Percentiles rank a stretch among this genome's conserved stretches.
Conservation (phyloP, 2,888 invertebrate genomes). For the Heliconius cydno region DNA sequence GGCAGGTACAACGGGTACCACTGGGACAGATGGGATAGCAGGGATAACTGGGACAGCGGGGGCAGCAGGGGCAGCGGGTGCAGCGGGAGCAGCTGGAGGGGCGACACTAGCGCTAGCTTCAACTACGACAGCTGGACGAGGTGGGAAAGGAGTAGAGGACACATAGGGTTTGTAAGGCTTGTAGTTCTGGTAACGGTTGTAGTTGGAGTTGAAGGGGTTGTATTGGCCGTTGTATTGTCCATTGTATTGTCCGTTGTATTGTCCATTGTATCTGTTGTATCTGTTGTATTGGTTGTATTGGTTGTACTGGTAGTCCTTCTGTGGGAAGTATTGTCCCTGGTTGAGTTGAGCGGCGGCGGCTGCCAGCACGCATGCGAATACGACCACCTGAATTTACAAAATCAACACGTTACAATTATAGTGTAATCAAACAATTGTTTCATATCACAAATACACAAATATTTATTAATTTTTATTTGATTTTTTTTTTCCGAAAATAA, state of each 20-base stretch:
- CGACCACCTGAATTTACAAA: conserved; percentile 50
- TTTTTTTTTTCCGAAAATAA: conserved; percentile 35
- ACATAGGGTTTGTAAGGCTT: conserved; percentile 46
- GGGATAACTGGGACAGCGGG: conserved; percentile 18
- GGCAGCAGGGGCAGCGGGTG: background rate
- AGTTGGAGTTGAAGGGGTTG: conserved; percentile 44
- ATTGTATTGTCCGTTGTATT: conserved; percentile 39
- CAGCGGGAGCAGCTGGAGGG: conserved; percentile 51
- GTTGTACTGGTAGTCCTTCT: conserved; percentile 44
- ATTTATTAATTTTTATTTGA: conserved; percentile 23
- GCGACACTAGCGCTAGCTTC: conserved; percentile 48
- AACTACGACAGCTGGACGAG: conserved; percentile 42
- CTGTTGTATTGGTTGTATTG: conserved; percentile 44
- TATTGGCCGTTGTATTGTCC: conserved; percentile 42
- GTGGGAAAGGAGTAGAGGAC: conserved; percentile 39
- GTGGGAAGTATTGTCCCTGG: conserved; percentile 44
- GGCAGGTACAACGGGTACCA: conserved; percentile 41
- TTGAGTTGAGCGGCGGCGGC: conserved; percentile 63
- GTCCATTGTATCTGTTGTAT: conserved; percentile 32
- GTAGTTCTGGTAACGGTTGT: conserved; percentile 37
- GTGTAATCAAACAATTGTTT: conserved; percentile 16
- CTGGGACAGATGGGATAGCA: background rate
- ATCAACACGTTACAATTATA: conserved; percentile 22
- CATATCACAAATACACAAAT: conserved; percentile 8
- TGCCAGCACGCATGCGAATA: conserved; percentile 64